Evolutionary conservation across 1,140 invertebrate genomes (phyloP).

Genomic region (Gryllus bimaculatus): DNA sequence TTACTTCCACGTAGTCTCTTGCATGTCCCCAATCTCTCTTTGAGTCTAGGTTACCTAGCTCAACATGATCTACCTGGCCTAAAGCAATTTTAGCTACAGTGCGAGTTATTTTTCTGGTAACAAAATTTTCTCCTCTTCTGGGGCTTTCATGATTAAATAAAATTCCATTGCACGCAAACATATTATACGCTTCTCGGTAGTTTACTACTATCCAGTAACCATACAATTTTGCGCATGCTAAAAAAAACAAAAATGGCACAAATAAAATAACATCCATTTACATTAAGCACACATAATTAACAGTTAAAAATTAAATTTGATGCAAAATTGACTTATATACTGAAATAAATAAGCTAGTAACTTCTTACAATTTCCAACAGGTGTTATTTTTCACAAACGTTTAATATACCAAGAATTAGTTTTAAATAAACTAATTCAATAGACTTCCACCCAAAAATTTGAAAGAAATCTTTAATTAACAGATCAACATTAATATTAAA

Average conservation of each 20-base stretch:
- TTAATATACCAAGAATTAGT: no score
- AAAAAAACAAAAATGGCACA: slow-evolving; percentile 26
- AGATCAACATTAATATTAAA: no score
- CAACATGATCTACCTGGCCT: slow-evolving; percentile 75
- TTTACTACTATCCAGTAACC: slow-evolving; percentile 98
- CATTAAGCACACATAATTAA: no score
- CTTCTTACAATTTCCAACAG: no score
- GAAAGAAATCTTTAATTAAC: no score
- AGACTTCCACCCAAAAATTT: no score
- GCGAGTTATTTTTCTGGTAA: slow-evolving; percentile 96
- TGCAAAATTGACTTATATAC: no score
- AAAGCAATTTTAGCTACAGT: slow-evolving; percentile 93
- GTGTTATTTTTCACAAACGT: no score
- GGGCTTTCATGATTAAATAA: slow-evolving; percentile 99
- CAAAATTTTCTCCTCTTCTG: slow-evolving; percentile 94
- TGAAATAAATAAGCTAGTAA: no score
- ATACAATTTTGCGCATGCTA: slow-evolving; percentile 96
- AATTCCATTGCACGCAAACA: slow-evolving; percentile 98
- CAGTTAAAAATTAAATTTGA: no score
- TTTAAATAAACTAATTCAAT: no score
- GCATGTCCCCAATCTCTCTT: slow-evolving; percentile 99
- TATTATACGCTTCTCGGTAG: slow-evolving; percentile 94
- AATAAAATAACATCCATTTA: no score
- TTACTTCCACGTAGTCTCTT: slow-evolving; percentile 93
- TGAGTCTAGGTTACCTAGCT: slow-evolving; percentile 93